Conservation (phyloP, 2,888 invertebrate genomes). For the Rhimphoctona megacephalus region DNA sequence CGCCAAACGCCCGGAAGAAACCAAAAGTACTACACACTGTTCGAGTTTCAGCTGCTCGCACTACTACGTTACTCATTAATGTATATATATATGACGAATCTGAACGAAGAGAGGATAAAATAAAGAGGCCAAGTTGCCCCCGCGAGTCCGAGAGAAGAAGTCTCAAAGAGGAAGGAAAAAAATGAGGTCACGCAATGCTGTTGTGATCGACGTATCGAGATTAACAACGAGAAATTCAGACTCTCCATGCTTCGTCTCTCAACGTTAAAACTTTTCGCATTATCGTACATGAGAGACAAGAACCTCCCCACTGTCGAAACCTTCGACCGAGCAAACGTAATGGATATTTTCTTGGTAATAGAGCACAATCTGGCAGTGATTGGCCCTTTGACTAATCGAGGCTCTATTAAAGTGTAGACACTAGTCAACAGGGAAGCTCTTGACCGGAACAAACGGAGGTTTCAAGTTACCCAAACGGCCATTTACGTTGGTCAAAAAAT, state of each 20-base stretch:
- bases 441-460: not conserved
- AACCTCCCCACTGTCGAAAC: constrained; percentile 17
- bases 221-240: constrained; percentile 47
- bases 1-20: constrained; percentile 29
- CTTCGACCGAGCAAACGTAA: constrained; percentile 36
- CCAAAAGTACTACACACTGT: constrained; percentile 2
- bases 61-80: constrained; percentile 16
- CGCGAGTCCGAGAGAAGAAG: not conserved
- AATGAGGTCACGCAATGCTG: constrained; percentile 46
- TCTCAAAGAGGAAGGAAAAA: constrained; percentile 32
- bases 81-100: constrained; percentile 17
- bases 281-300: constrained; percentile 45
- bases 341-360: constrained; percentile 39
- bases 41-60: constrained; percentile 23
- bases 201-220: constrained; percentile 61
- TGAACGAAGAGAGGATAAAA: constrained; percentile 16
- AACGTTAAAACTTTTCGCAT: constrained; percentile 42
- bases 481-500: not conserved
- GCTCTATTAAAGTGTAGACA: not conserved
- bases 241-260: not conserved
- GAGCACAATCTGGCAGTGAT: not conserved
- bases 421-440: not conserved
- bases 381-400: constrained; percentile 10
- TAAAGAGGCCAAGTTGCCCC: constrained; percentile 25
- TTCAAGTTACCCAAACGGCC: not conserved